Evolutionary conservation across 2,797 vertebrate genomes (phyloP), one percentile per base, ranked within the genome.

Genomic region (Siniperca scherzeri): DNA sequence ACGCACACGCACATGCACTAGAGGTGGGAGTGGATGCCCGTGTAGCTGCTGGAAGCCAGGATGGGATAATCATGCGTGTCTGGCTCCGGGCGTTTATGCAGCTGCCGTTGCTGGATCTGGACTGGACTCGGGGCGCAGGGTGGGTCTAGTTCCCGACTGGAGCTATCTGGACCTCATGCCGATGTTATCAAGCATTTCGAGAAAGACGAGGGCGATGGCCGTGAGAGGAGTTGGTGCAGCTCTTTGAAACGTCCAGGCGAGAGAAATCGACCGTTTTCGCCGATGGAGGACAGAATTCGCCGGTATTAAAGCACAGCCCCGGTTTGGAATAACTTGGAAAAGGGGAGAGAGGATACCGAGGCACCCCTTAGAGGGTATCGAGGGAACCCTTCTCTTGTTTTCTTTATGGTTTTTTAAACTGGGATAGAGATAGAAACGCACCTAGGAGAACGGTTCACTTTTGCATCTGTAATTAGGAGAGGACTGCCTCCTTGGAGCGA

Each of bases 21-120:
- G 87, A 86, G 85, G 92, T 90, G 89, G 92, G 89, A 93, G 94
- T 93, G 94, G 90, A 87, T 89, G 92, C 88, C 91, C 60, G 87
- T 80, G 80, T 84, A 88, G 93, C 89, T 88, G 91, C 93, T 91
- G 91, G 93, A 80, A 91, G 93, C 92, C 90, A 90, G 93, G 90
- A 95, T 93, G 93, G 94, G 95, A 94, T 94, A 92, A 94, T 93
- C 92, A 93, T 90, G 93, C 92, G 91, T 90, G 93, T 94, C 91
- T 94, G 92, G 89, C 90, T 93, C 80, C 89, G 88, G 90, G 91
- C 91, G 89, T 93, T 90, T 93, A 92, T 95, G 93, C 93, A 92
- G 91, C 92, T 94, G 93, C 92, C 81, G 90, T 89, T 88, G 90
- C 87, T 83, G 94, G 92, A 91, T 91, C 88, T 71, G 81, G 86